Base-by-base conservation (phyloP, 2,888 invertebrate species). In the Euproctis similis region DNA sequence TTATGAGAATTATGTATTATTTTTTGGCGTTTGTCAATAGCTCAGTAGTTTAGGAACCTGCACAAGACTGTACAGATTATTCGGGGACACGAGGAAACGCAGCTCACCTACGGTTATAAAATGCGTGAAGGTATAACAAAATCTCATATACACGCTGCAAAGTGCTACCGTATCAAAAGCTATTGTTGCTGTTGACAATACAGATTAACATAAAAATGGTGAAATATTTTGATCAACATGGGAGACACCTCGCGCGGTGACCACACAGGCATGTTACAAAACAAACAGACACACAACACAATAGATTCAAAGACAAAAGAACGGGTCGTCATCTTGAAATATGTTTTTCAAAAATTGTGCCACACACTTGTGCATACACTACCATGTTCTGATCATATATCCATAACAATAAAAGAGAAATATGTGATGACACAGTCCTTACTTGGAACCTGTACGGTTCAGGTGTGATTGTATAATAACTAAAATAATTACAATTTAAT, bases 361-460 rank as follows among this genome's bases (percentile, higher is more conserved):
- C 55, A 46, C 67, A 34, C 39, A 84, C 82, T 81, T 85, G 85
- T 77, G 77, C 74, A 85, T 73, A 73, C 62, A 54, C n/a, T n/a
- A 64, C 60, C 42, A 54, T 51, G 61, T 60, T 78, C 77, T 81
- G 75, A 82, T 82, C 73, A 65, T 69, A 82, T 84, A 80, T 82
- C 61, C 82, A 82, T 84, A 59, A 84, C 82, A 84, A 84, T 67
- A 61, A 77, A 29, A 40, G 59, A 57, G 57, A 69, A 63, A 69
- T 63, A 56, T 58, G 59, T 69, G 58, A 64, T 68, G 75, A 73
- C 69, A 77, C 82, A 82, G 82, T 81, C 65, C 59, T 53, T 38
- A 47, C 36, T 44, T 31, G 43, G 42, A 37, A 51, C 71, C 69
- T 69, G 67, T 67, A 57, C 61, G 34, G 52, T 38, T 39, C 45